Conservation (phyloP, 2,113 vertebrate species). For the Megaptera novaeangliae region DNA sequence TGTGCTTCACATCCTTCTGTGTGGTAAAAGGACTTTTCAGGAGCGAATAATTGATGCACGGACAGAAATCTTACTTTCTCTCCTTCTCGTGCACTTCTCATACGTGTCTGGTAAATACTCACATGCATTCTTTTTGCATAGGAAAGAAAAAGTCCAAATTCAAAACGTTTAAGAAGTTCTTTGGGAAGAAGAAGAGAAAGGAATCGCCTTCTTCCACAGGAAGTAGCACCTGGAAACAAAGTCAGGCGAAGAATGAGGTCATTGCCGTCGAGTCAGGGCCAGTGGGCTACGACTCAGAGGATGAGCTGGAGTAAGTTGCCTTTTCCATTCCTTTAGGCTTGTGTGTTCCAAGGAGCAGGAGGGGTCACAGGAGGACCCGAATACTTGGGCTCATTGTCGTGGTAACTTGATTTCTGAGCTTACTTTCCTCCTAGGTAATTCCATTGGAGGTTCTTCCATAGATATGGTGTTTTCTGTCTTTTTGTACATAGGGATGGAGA, state of each 20-base stretch:
- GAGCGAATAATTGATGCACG: fast-evolving
- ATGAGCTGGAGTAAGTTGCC: constrained; percentile 85
- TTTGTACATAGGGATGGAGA: background rate
- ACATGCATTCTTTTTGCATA: constrained; percentile 52
- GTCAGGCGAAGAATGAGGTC: constrained; percentile 87
- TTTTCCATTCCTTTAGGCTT: fast-evolving
- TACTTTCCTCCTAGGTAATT: background rate
- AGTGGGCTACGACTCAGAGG: constrained; percentile 83
- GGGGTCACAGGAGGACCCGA: fast-evolving
- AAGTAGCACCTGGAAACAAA: constrained; percentile 81
- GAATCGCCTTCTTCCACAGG: constrained; percentile 64
- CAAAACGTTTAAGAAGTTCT: constrained; percentile 89
- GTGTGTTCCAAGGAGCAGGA: fast-evolving
- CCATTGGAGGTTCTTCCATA: background rate
- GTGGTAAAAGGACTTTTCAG: background rate
- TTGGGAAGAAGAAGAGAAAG: constrained; percentile 88
- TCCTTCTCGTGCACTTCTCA: fast-evolving
- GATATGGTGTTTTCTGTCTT: background rate
- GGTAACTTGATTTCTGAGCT: background rate
- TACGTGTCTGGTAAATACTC: background rate
- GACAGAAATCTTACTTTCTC: background rate
- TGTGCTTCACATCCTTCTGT: background rate
- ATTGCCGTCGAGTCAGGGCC: constrained; percentile 61
- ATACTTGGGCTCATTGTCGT: too few species aligned
- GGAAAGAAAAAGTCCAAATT: constrained; percentile 91